phyloP scores from a whole-genome alignment of 2,113 vertebrate genomes.

The Lathamus discolor region DNA sequence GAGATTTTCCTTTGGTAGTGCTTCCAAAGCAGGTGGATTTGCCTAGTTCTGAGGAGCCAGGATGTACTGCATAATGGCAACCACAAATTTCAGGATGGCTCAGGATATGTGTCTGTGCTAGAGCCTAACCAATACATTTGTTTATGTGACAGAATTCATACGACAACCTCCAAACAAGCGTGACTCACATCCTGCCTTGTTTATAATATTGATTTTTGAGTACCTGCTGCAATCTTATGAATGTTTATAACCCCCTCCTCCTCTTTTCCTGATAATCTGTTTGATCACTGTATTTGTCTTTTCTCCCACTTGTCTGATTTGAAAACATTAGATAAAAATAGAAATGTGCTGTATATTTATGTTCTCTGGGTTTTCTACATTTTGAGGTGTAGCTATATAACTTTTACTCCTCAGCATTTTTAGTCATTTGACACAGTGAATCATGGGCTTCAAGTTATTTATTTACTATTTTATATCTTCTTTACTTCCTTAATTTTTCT shows the following conservation, averaged over 20 bases:
- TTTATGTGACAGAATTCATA: background rate
- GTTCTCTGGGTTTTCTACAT: background rate
- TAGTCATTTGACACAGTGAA: background rate
- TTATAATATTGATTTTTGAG: background rate
- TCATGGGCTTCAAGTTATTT: background rate
- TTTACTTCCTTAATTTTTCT: background rate
- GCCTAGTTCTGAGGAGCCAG: background rate
- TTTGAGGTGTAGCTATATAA: background rate
- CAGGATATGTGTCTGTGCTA: background rate
- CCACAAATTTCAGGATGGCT: background rate
- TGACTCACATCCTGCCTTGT: slow-evolving; percentile 3
- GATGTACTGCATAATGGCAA: background rate
- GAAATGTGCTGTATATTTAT: background rate
- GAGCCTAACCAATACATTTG: background rate
- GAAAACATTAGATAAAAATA: background rate
- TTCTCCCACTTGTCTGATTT: background rate
- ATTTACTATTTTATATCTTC: background rate
- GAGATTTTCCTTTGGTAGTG: background rate
- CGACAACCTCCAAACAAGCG: background rate
- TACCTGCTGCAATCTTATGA: background rate
- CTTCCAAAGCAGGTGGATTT: background rate
- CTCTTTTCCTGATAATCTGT: background rate
- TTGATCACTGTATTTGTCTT: background rate
- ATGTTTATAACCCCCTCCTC: background rate
- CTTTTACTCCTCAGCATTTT: background rate